Evolutionary conservation across 2,113 vertebrate genomes (phyloP), one percentile per base, ranked within the genome.

Genomic region (Pantherophis guttatus): DNA sequence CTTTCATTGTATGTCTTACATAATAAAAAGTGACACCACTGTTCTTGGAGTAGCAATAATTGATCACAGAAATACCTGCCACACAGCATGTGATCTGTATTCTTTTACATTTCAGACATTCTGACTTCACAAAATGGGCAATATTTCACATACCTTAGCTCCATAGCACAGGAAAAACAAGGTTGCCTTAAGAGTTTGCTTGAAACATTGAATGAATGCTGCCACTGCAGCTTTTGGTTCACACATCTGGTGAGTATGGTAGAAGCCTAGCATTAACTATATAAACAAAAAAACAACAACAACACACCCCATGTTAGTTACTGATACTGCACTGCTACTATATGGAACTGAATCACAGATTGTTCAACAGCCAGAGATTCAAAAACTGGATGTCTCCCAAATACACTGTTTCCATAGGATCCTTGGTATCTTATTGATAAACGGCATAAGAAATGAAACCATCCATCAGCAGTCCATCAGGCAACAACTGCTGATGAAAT

Each of bases 1-100:
- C 19, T 50, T n/a, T 90, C 48, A 15, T 21, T 53, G 29, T 26
- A 23, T 24, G 29, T 93, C 70, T 26, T 59, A 59, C 90, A 57
- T 90, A 52, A 90, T 53, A 93, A 89, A 59, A 86, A 90, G 70
- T 86, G 88, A 54, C n/a, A 70, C n/a, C 8, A 23, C 58, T 9
- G 21, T 86, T 86, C 55, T 58, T 39, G n/a, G 48, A 58, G 50
- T 44, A 93, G 88, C 88, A 86, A 62, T 93, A 59, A 86, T 52
- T 26, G 92, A 93, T 93, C 88, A 86, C 11, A 62, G 75, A 90
- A 90, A 53, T 86, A 62, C 13, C 92, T 93, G 70, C 70, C 21
- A 53, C 4, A 12, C 19, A 33, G 70, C 23, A 24, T 19, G 86
- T 92, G 86, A 75, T 70, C 86, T 88, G 53, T 88, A 48, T 33